Base-by-base conservation (phyloP, 2,113 vertebrate species). In the Burhinus bistriatus region DNA sequence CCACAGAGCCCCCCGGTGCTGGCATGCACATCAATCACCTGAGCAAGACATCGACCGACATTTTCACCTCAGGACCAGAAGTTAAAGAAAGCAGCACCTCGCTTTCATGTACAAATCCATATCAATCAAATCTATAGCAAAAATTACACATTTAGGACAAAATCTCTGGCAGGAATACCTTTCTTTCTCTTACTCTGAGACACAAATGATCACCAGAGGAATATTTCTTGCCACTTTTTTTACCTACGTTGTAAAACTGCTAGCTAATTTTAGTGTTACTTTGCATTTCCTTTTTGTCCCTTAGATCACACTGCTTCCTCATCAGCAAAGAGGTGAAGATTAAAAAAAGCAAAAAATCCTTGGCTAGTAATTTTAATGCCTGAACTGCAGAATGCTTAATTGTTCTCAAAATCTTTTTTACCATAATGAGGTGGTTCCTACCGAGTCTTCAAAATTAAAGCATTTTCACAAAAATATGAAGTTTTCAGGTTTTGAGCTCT, bases 1-100 rank as follows among this genome's bases (percentile, higher is more conserved):
- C 47, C 57, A 54, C 36, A 51, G 62, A 72, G 73, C 17, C 0
- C 12, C 15, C 15, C 29, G 4, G 0, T 6, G 6, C 29, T 64
- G 38, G 18, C 26, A 6, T 2, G 5, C 1, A 6, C 3, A 4
- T 62, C 58, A 65, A 5, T 18, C 45, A 65, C 16, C 51, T 1
- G 3, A 77, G 55, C 73, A 40, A 83, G 36, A 45, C 54, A 58
- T 6, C 2, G 0, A 1, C 12, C 0, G 0, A 36, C 14, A 54
- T n/a, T 51, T 47, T 75, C 11, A 9, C 7, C 30, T 70, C 51
- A 38, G 26, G 16, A 61, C 15, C 2, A 1, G 12, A 10, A 80
- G 12, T 36, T 42, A 47, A 68, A 90, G 17, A 42, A 69, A 78
- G 36, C 61, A 83, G 29, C 9, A 38, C 32, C 15, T 64, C 30